phyloP scores from a whole-genome alignment of 1,140 invertebrate genomes.

The Tetramorium parvispinum region DNA sequence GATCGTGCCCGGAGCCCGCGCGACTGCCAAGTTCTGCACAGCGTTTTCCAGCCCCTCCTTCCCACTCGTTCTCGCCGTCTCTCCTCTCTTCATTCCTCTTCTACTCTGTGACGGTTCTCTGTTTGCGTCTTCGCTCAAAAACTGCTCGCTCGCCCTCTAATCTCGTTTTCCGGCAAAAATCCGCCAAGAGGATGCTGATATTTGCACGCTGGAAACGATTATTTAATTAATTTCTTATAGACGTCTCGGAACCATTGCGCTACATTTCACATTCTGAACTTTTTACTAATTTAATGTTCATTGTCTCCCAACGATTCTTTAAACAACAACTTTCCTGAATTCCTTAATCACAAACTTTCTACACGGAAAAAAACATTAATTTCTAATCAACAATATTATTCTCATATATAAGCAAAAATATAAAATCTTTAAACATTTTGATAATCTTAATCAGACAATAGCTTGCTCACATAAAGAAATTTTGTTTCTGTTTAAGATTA shows the following conservation, averaged over 20 bases:
- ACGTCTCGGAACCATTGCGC: background rate
- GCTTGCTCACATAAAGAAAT: no score
- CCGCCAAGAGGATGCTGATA: conserved; percentile 12
- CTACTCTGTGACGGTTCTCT: background rate
- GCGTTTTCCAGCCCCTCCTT: conserved; percentile 45
- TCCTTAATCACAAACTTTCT: background rate
- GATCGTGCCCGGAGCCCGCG: conserved; percentile 57
- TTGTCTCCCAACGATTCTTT: background rate
- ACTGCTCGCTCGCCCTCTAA: conserved; percentile 41
- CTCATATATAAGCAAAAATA: no score
- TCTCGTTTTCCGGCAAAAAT: conserved; percentile 50
- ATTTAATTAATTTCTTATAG: conserved; percentile 49
- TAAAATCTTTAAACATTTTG: no score
- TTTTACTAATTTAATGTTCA: background rate
- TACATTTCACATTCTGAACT: background rate
- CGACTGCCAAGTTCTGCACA: conserved; percentile 70
- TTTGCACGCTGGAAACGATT: conserved; percentile 25
- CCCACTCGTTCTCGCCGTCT: background rate
- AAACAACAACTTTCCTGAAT: background rate
- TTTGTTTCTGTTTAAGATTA: no score
- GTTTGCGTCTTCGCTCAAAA: conserved; percentile 49
- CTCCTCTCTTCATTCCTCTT: conserved; percentile 7
- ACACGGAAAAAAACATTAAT: no score
- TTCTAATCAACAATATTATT: no score
- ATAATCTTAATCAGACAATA: no score